Evolutionary conservation across 2,888 invertebrate genomes (phyloP).

Genomic region (Eupithecia subfuscata): DNA sequence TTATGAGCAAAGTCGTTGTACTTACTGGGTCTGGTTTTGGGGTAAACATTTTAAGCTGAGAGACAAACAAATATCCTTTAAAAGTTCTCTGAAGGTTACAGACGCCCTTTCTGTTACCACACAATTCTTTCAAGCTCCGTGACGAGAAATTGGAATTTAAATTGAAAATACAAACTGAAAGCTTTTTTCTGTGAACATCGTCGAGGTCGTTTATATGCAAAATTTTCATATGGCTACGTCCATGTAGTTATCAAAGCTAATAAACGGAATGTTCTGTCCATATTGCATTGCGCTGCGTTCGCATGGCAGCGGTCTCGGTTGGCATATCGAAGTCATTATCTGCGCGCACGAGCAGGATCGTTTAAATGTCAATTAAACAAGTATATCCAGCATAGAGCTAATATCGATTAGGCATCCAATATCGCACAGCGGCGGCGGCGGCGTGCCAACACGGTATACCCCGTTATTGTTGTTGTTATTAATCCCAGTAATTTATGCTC

Average conservation of each 20-base stretch:
- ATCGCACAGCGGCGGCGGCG: constrained; percentile 41
- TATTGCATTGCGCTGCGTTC: constrained; percentile 15
- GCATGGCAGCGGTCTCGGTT: constrained; percentile 8
- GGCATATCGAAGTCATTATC: constrained; percentile 41
- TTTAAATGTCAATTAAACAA: constrained; percentile 52
- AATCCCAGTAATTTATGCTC: constrained; percentile 58
- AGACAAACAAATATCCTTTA: background rate
- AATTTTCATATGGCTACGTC: background rate
- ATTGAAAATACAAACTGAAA: constrained; percentile 9
- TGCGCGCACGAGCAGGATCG: constrained; percentile 41
- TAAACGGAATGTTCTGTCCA: constrained; percentile 14
- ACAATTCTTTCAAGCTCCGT: constrained; percentile 4
- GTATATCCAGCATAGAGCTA: constrained; percentile 44
- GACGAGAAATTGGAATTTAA: constrained; percentile 1
- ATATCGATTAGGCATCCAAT: constrained; percentile 54
- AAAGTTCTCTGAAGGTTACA: background rate
- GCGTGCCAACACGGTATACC: constrained; percentile 46
- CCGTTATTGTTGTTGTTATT: constrained; percentile 54
- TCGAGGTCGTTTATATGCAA: background rate
- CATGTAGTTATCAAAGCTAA: constrained; percentile 9
- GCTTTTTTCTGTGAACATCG: background rate
- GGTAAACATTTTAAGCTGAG: constrained; percentile 5
- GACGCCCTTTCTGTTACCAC: constrained; percentile 1
- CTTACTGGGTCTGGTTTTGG: background rate
- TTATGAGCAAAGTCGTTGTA: constrained; percentile 6